Percentiles rank a stretch among this genome's conserved stretches.
Evolutionary conservation across 2,888 invertebrate genomes (phyloP).

Genomic region (Dysmachus trigonus): DNA sequence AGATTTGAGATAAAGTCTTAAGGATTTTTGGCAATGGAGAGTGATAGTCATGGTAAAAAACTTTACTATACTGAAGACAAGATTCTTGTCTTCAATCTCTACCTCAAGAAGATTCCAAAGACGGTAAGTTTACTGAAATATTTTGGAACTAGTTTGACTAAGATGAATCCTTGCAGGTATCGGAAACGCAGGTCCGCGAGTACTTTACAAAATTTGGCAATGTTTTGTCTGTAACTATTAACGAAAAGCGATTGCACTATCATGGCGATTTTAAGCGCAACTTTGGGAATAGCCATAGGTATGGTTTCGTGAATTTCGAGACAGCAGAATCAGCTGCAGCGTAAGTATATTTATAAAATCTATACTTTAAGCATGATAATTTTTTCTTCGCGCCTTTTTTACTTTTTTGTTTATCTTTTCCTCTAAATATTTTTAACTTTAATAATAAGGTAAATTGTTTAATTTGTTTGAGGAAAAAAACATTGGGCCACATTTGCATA

Average conservation of each 20-base stretch:
- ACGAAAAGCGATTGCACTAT: background rate
- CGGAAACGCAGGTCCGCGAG: background rate
- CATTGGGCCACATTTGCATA: too few relatives aligned
- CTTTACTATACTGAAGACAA: conserved; percentile 43
- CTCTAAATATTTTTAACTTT: too few relatives aligned
- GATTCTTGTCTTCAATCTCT: conserved; percentile 43
- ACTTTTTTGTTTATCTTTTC: too few relatives aligned
- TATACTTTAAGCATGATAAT: too few relatives aligned
- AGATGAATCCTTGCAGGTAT: background rate
- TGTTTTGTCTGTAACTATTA: conserved; percentile 19
- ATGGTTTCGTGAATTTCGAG: conserved; percentile 41
- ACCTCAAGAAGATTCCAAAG: conserved; percentile 37
- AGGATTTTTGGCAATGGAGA: background rate
- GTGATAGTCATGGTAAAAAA: background rate
- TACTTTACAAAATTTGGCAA: conserved; percentile 38
- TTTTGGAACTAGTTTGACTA: background rate
- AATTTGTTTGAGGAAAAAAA: too few relatives aligned
- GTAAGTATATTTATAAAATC: background rate
- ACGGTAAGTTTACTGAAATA: background rate
- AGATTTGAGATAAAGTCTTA: background rate
- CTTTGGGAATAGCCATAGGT: background rate
- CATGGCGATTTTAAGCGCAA: background rate
- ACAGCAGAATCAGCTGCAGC: conserved; percentile 36
- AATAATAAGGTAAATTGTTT: too few relatives aligned
- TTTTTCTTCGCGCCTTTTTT: too few relatives aligned